Evolutionary conservation across 2,113 vertebrate species (phyloP).

Genomic region (Phasianus colchicus): DNA sequence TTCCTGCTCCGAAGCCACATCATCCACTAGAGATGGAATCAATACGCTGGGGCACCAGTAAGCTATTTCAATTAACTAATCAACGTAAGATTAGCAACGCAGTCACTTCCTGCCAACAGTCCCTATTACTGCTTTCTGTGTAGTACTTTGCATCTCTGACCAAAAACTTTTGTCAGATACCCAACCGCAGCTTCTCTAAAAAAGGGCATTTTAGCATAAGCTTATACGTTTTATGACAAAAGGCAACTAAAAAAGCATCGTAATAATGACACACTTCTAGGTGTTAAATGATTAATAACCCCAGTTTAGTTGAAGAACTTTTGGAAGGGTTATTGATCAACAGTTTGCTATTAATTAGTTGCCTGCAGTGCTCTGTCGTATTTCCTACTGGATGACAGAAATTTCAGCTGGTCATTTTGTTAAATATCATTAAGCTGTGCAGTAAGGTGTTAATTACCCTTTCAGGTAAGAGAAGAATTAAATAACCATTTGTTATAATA

Average conservation of each 20-base stretch:
- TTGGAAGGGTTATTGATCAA: neutral
- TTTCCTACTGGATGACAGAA: neutral
- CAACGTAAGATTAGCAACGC: neutral
- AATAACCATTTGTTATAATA: neutral
- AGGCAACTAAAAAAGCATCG: neutral
- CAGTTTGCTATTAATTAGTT: neutral
- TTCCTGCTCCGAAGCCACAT: neutral
- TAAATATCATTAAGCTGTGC: neutral
- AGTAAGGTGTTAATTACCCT: neutral
- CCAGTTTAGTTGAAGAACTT: neutral
- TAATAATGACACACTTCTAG: neutral
- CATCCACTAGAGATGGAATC: neutral
- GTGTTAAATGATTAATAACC: neutral
- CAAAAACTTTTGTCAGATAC: neutral
- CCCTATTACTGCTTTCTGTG: neutral
- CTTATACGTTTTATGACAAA: neutral
- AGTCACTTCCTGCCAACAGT: neutral
- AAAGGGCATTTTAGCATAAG: neutral
- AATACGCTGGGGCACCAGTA: neutral
- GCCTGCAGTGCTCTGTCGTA: neutral
- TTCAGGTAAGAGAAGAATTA: neutral
- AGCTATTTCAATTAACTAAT: neutral
- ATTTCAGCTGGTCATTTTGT: neutral
- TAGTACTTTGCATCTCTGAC: neutral
- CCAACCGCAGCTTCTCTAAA: neutral